Evolutionary conservation across 1,140 invertebrate genomes (phyloP).

Genomic region (Liolophura sinensis): DNA sequence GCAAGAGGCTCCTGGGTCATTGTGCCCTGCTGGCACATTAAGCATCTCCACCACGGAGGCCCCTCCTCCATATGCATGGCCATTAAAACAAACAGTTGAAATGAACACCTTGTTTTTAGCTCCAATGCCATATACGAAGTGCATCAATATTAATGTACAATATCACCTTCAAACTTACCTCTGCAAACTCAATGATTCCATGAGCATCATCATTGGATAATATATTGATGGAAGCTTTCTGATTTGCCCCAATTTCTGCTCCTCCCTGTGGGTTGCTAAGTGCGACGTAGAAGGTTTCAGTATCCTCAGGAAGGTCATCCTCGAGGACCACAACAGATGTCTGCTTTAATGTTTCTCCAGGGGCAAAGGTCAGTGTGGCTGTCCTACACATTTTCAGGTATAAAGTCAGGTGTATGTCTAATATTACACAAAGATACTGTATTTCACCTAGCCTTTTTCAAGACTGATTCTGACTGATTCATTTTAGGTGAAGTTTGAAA

Average conservation of each 20-base stretch:
- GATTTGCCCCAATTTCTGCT: slow-evolving; percentile 40
- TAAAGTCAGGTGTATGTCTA: neutral
- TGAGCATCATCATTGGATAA: slow-evolving; percentile 55
- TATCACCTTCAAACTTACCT: slow-evolving; percentile 22
- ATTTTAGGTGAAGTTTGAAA: no score
- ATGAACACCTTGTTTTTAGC: no score
- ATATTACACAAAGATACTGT: no score
- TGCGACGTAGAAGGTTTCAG: slow-evolving; percentile 46
- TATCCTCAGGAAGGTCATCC: slow-evolving; percentile 49
- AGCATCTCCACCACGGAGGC: no score
- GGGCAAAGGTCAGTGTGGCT: slow-evolving; percentile 46
- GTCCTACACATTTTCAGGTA: slow-evolving; percentile 28
- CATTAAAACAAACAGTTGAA: no score
- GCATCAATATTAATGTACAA: neutral
- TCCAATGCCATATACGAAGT: no score
- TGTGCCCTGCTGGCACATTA: no score
- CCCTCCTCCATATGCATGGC: no score
- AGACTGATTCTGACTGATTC: no score
- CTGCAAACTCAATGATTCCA: slow-evolving; percentile 49
- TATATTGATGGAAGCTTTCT: slow-evolving; percentile 40
- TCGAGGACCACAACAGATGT: slow-evolving; percentile 40
- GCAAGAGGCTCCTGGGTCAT: no score
- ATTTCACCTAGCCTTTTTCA: no score
- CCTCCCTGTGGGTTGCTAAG: slow-evolving; percentile 38
- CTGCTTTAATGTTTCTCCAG: slow-evolving; percentile 27